Evolutionary conservation across 2,888 invertebrate species (phyloP).

Genomic region (Meandrusa payeni): DNA sequence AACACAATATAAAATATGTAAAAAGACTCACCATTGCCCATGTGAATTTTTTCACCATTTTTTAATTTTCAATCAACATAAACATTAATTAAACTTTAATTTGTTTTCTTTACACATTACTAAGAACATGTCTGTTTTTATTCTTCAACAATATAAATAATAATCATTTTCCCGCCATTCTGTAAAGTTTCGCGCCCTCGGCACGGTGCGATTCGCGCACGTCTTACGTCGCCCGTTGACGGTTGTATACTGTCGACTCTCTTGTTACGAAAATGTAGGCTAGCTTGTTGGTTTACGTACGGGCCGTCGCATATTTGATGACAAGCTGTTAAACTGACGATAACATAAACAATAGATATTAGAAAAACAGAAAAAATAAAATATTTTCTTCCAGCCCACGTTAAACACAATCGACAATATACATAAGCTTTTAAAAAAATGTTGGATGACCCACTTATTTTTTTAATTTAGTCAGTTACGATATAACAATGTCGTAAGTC

Average conservation of each 20-base stretch:
- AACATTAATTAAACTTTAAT: conserved; percentile 29
- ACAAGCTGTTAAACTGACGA: not conserved
- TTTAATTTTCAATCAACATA: conserved; percentile 31
- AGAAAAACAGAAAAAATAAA: too few relatives aligned
- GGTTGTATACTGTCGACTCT: conserved; percentile 42
- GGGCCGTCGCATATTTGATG: not conserved
- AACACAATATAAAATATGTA: not conserved
- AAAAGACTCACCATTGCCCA: conserved; percentile 50
- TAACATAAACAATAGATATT: too few relatives aligned
- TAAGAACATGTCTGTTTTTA: conserved; percentile 21
- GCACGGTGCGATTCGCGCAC: conserved; percentile 37
- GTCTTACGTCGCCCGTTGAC: conserved; percentile 43
- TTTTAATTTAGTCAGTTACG: too few relatives aligned
- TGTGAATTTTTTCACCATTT: conserved; percentile 48
- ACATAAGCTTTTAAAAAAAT: too few relatives aligned
- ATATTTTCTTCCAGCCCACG: too few relatives aligned
- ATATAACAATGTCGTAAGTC: too few relatives aligned
- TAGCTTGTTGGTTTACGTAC: conserved; percentile 6
- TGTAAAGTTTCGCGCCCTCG: conserved; percentile 63
- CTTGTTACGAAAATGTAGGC: conserved; percentile 21
- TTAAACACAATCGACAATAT: too few relatives aligned
- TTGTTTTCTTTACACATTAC: conserved; percentile 30
- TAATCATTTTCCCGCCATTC: conserved; percentile 59
- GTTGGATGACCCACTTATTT: too few relatives aligned
- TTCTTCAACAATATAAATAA: conserved; percentile 19